A percentile compares a stretch with the other conserved stretches of the same genome.
phyloP scores from a whole-genome alignment of 2,888 invertebrate species.

The Plebejus anna region DNA sequence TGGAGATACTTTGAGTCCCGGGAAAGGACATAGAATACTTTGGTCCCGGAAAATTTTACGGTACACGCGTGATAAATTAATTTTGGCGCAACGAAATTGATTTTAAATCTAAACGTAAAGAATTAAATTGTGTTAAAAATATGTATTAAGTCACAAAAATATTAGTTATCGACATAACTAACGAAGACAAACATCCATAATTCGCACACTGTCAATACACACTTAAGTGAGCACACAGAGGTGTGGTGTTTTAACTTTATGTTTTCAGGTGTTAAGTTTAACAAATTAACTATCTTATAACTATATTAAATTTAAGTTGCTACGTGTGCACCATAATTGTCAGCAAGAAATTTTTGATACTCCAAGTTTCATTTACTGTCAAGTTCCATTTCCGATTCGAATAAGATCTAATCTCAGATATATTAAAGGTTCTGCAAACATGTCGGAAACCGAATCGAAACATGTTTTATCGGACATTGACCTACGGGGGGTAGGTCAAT shows the following conservation, averaged over 20 bases:
- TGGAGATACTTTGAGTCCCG: no score
- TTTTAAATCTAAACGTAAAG: no score
- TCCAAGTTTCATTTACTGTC: neutral
- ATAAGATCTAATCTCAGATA: neutral
- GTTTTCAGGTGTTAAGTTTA: neutral
- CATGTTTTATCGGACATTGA: no score
- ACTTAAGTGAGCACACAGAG: neutral
- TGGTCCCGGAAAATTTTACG: no score
- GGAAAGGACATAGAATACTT: no score
- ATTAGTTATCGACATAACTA: neutral
- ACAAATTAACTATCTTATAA: neutral
- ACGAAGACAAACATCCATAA: conserved; percentile 21
- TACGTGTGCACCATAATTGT: no score
- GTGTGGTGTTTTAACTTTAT: neutral
- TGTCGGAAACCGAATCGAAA: no score
- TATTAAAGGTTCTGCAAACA: no score
- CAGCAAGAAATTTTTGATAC: neutral
- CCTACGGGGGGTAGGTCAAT: neutral
- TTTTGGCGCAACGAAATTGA: no score
- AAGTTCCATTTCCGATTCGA: neutral
- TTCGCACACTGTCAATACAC: neutral
- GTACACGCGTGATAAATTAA: no score
- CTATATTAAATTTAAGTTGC: no score
- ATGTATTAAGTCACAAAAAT: neutral
- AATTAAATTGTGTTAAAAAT: no score